Conservation (phyloP, 2,113 vertebrate species). For the Halichoerus grypus region DNA sequence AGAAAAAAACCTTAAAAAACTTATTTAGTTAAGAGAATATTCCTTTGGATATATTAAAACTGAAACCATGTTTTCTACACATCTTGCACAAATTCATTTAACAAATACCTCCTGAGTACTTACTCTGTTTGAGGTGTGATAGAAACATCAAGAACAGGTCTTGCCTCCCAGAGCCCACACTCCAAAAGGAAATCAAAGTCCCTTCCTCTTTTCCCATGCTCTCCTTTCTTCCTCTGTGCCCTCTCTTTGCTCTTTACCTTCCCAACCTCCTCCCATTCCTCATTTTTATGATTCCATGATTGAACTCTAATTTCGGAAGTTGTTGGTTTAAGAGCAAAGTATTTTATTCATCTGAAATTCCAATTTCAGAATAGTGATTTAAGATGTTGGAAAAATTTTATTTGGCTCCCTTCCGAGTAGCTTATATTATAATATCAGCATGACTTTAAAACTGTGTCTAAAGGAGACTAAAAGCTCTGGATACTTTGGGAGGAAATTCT, state of each 20-base stretch:
- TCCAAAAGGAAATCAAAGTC: not conserved
- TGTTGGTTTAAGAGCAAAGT: slow-evolving; percentile 64
- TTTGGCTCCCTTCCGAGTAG: slow-evolving; percentile 48
- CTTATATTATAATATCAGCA: slow-evolving; percentile 28
- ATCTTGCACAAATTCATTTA: not conserved
- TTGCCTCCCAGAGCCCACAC: not conserved
- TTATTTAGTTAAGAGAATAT: not conserved
- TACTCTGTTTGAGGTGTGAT: not conserved
- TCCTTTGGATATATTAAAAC: not conserved
- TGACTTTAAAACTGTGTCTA: slow-evolving; percentile 11
- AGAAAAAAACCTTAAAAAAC: not conserved
- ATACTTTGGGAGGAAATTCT: not conserved
- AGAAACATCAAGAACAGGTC: not conserved
- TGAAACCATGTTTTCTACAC: not conserved
- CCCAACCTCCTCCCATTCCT: not conserved
- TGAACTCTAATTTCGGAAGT: slow-evolving; percentile 34
- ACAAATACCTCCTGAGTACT: not conserved
- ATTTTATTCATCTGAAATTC: slow-evolving; percentile 69
- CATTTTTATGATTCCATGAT: not conserved
- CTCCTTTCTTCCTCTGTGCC: not conserved
- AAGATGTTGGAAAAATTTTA: slow-evolving; percentile 38
- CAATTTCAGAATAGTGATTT: slow-evolving; percentile 58
- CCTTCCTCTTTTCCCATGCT: not conserved
- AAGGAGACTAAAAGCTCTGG: not conserved
- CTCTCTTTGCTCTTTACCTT: not conserved